Evolutionary conservation across 2,888 invertebrate genomes (phyloP).

Genomic region (Tetragnatha montana): DNA sequence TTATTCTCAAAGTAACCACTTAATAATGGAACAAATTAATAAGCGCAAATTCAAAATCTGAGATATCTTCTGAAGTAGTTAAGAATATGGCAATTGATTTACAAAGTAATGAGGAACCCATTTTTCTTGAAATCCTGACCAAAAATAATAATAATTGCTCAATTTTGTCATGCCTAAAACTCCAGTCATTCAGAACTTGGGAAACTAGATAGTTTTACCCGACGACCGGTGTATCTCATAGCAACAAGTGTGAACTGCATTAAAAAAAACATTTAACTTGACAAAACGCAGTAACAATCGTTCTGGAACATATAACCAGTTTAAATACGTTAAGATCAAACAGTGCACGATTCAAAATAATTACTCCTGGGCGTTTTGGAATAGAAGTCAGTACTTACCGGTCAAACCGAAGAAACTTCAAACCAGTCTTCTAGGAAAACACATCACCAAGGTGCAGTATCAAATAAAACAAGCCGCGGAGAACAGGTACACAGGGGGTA

Average conservation of each 20-base stretch:
- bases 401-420: conserved; percentile 12
- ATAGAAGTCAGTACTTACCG: conserved; percentile 33
- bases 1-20: no score
- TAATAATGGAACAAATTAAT: no score
- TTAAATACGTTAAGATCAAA: not conserved
- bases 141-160: no score
- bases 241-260: not conserved
- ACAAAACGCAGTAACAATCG: no score
- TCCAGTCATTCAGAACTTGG: no score
- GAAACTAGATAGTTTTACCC: not conserved
- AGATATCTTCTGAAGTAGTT: no score
- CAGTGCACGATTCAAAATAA: not conserved
- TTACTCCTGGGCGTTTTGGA: not conserved
- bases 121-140: no score
- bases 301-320: no score
- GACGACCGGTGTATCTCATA: not conserved
- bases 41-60: no score
- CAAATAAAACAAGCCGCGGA: not conserved
- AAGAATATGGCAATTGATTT: no score
- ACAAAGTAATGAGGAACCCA: no score
- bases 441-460: conserved; percentile 21
- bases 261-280: not conserved
- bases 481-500: conserved; percentile 1
- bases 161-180: no score
- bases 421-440: conserved; percentile 14